A percentile compares a stretch with the other conserved stretches of the same genome.
phyloP scores from a whole-genome alignment of 2,888 invertebrate genomes.

The Drosophila heteroneura region DNA sequence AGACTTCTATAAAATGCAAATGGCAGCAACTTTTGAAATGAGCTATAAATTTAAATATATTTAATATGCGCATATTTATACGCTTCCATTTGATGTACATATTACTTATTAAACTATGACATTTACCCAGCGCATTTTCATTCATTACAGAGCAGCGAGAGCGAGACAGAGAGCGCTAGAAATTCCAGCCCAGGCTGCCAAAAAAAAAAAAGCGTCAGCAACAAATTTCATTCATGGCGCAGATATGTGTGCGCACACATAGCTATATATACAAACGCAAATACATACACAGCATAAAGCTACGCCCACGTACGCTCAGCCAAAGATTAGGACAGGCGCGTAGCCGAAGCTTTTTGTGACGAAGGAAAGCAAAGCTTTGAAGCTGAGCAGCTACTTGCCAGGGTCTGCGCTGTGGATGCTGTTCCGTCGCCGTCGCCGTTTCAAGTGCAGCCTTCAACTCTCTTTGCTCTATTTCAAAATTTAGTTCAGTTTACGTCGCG shows the following conservation, averaged over 20 bases:
- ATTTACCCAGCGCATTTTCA: background rate
- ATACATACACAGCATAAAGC: background rate
- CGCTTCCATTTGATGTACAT: background rate
- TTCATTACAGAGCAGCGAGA: background rate
- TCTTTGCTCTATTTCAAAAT: slow-evolving; percentile 2
- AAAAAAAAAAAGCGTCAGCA: slow-evolving; percentile 14
- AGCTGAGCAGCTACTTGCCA: slow-evolving; percentile 9
- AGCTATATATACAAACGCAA: background rate
- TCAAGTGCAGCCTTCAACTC: slow-evolving; percentile 5
- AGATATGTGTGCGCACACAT: slow-evolving; percentile 39
- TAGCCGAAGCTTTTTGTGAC: background rate
- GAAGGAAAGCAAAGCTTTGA: background rate
- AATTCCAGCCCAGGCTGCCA: slow-evolving; percentile 5
- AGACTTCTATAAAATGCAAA: background rate
- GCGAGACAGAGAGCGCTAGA: background rate
- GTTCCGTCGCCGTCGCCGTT: background rate
- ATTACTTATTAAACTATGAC: background rate
- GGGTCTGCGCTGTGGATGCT: slow-evolving; percentile 39
- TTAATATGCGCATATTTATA: background rate
- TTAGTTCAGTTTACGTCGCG: slow-evolving; percentile 44
- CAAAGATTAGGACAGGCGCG: background rate
- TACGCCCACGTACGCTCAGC: slow-evolving; percentile 16
- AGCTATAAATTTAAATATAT: background rate
- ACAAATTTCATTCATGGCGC: slow-evolving; percentile 53
- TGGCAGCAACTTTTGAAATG: background rate